Conservation (phyloP, 2,888 invertebrate species). For the Habroteleia sp. region DNA sequence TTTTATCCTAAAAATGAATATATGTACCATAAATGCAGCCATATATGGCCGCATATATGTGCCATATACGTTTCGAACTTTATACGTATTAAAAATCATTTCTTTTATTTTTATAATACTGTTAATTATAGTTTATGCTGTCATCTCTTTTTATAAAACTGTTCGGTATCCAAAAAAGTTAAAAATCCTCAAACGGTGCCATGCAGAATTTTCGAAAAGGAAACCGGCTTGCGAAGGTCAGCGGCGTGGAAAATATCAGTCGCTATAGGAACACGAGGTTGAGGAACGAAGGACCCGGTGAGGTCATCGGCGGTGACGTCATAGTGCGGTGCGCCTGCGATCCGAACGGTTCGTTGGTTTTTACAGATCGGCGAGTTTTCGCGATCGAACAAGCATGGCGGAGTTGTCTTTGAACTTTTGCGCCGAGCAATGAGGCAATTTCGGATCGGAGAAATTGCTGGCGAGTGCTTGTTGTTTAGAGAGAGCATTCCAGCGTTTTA, state of each 20-base stretch:
- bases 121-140: too few relatives aligned
- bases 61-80: too few relatives aligned
- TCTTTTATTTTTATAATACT: too few relatives aligned
- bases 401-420: slow-evolving; percentile 26
- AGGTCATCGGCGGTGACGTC: slow-evolving; percentile 43
- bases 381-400: slow-evolving; percentile 2
- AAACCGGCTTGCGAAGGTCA: slow-evolving; percentile 17
- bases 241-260: slow-evolving; percentile 15
- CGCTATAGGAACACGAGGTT: slow-evolving; percentile 15
- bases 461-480: not conserved
- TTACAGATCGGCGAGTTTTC: slow-evolving; percentile 30
- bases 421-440: slow-evolving; percentile 15
- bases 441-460: slow-evolving; percentile 14
- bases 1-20: too few relatives aligned
- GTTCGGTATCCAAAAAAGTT: too few relatives aligned
- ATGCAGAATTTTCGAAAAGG: slow-evolving; percentile 3
- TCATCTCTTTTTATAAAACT: too few relatives aligned
- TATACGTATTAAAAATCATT: too few relatives aligned
- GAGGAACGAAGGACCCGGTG: too few relatives aligned
- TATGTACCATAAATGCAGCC: too few relatives aligned
- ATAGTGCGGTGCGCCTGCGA: slow-evolving; percentile 37
- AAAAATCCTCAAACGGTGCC: too few relatives aligned
- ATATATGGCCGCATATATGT: too few relatives aligned
- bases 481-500: not conserved
- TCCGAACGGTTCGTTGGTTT: slow-evolving; percentile 52